Evolutionary conservation across 2,888 invertebrate species (phyloP), one percentile per base, ranked within the genome.

Genomic region (Phortica okadai): DNA sequence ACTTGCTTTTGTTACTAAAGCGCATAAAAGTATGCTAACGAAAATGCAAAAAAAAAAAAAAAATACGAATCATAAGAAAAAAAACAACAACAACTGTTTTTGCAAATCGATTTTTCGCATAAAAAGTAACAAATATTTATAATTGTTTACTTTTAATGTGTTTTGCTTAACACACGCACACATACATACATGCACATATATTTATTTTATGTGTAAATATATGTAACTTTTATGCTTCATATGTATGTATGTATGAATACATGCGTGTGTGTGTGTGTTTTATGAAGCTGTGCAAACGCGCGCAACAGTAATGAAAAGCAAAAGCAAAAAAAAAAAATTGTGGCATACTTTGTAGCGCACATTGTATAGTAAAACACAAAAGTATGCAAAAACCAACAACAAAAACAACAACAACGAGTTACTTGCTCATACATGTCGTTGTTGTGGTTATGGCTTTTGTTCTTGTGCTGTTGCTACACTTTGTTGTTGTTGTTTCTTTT

Each of bases 101-200:
- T 21, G 21, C 21, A 21, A 21, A 21, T 21, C 21, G 21, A 21
- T 21, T 21, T 21, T 21, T 21, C 21, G 21, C 21, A 21, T 21
- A 21, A 21, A 21, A 21, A 21, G 21, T 21, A 21, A 21, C 21
- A 21, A 21, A 21, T 21, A 21, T 21, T 21, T 84, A 85, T 84
- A 85, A 85, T 85, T 85, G 85, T 85, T 85, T 85, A 87, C 85
- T 88, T 86, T 85, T 85, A 85, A 78, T 81, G 42, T 41, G 21
- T 21, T 21, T 21, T 21, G 21, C 21, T 21, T 21, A 21, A 83
- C 45, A 21, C 21, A 21, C 21, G 21, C 21, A 21, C 21, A 21
- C 21, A 21, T 21, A 21, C 21, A 21, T 21, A 21, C 21, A 21
- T 21, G 1, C 21, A 21, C 1, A 1, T 21, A 21, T 21, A 21